phyloP scores from a whole-genome alignment of 1,140 invertebrate species.

The Hylaeus anthracinus region DNA sequence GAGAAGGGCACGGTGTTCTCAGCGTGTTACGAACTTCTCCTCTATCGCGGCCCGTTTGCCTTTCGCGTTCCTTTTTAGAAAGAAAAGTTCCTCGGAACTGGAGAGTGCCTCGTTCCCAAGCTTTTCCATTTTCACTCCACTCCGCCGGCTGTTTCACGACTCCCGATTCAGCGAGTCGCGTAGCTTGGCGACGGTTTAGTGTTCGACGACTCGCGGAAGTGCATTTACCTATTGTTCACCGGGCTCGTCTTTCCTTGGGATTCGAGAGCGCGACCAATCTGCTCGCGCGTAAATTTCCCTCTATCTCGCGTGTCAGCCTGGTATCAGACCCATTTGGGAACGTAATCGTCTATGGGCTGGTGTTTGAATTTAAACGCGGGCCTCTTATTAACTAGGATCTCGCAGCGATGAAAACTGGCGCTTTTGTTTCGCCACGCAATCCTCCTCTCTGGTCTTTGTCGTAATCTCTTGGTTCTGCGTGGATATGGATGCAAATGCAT shows the following conservation, averaged over 20 bases:
- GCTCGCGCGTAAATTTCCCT: conserved; percentile 44
- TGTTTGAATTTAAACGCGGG: conserved; percentile 4
- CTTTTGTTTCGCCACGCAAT: neutral
- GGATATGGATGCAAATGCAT: neutral
- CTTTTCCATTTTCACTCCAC: conserved; percentile 59
- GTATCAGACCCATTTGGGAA: neutral
- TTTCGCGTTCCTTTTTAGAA: conserved; percentile 43
- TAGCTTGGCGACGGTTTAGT: conserved; percentile 54
- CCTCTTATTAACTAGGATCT: neutral
- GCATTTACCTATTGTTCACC: conserved; percentile 62
- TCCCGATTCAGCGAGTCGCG: conserved; percentile 53
- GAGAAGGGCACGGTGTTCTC: conserved; percentile 20
- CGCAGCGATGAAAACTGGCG: neutral
- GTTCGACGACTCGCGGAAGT: conserved; percentile 48
- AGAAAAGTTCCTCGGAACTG: conserved; percentile 43
- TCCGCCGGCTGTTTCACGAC: conserved; percentile 47
- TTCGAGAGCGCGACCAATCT: conserved; percentile 54
- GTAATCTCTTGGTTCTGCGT: neutral
- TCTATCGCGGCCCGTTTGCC: conserved; percentile 24
- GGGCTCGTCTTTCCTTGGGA: conserved; percentile 55
- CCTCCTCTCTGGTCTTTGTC: neutral
- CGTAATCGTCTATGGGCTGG: conserved; percentile 10
- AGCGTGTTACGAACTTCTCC: conserved; percentile 36
- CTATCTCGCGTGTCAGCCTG: neutral
- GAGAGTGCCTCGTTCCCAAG: conserved; percentile 54